Conservation (phyloP, 2,113 vertebrate species). For the Amphilophus citrinellus region DNA sequence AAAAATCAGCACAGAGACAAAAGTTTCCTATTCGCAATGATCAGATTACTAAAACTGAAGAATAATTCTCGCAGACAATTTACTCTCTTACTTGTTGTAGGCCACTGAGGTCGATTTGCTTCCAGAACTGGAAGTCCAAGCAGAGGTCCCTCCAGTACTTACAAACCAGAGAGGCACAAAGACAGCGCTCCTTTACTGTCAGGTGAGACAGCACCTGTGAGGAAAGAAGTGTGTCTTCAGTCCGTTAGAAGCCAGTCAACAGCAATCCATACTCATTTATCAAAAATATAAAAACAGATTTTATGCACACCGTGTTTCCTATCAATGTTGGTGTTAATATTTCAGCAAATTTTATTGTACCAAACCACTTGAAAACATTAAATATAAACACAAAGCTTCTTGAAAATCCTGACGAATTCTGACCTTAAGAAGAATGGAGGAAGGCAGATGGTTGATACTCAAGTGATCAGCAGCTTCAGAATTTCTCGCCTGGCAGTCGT, state of each 20-base stretch:
- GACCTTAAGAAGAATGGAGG: constrained; percentile 96
- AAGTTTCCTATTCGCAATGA: neutral
- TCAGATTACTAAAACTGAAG: neutral
- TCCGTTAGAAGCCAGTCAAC: neutral
- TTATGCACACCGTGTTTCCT: neutral
- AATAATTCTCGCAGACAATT: neutral
- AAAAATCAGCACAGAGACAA: neutral
- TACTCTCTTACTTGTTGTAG: constrained; percentile 90
- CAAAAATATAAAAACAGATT: neutral
- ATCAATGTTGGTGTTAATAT: neutral
- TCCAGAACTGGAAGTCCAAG: constrained; percentile 99
- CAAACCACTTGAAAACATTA: neutral
- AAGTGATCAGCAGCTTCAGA: constrained; percentile 74
- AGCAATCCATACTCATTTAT: neutral
- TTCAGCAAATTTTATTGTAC: neutral
- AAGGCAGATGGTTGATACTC: constrained; percentile 94
- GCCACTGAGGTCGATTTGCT: constrained; percentile 97
- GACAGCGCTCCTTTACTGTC: constrained; percentile 95
- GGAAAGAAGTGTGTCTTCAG: neutral
- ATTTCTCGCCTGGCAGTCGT: constrained; percentile 77
- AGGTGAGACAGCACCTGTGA: constrained; percentile 95
- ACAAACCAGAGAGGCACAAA: constrained; percentile 95
- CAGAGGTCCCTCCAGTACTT: constrained; percentile 99
- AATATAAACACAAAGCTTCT: neutral
- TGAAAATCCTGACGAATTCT: constrained; percentile 43